Evolutionary conservation across 1,140 invertebrate species (phyloP), one percentile per base, ranked within the genome.

Genomic region (Temnothorax curvispinosus): DNA sequence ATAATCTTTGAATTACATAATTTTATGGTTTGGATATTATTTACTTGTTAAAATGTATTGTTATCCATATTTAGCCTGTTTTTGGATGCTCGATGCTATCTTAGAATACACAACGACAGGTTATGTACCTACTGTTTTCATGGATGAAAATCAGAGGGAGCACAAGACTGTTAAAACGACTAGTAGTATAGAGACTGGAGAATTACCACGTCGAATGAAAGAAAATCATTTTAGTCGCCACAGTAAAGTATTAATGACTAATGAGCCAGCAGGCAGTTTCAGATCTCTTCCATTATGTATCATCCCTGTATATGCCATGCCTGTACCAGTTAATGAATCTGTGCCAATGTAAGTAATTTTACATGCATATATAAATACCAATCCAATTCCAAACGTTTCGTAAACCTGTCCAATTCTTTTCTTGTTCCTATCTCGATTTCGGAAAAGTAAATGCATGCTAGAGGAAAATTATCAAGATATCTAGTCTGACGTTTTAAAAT

Each of bases 81-180:
- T 98, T 95, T 99, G 99, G 98, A 96, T 99, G 95, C 94, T 99
- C 58, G 97, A 98, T 93, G 98, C 98, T n/a, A 96, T 99, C 47
- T 94, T 99, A 74, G 98, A 99, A 92, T 99, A 98, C 93, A 97
- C 98, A 1, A 97, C 97, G 50, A 97, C 97, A 27, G 97, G 97
- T 27, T 97, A 97, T 91, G 94, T 98, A 67, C 97, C 98, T 15
- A 95, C 96, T 5, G 93, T 97, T 47, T 97, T 98, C 92, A 94
- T 96, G 72, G 95, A 97, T 50, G 94, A 91, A 90, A 91, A 86
- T 90, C 88, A 52, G 90, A 93, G 80, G 85, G 92, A 92, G 7
- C 74, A 92, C 21, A 94, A 93, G 80, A 64, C 6, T 50, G 76
- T 80, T 52, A 89, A 76, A 52, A 91, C 89, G 8, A 67, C 77